A percentile compares a stretch with the other conserved stretches of the same genome.
phyloP scores from a whole-genome alignment of 2,113 vertebrate genomes.

The Balaenoptera acutorostrata region DNA sequence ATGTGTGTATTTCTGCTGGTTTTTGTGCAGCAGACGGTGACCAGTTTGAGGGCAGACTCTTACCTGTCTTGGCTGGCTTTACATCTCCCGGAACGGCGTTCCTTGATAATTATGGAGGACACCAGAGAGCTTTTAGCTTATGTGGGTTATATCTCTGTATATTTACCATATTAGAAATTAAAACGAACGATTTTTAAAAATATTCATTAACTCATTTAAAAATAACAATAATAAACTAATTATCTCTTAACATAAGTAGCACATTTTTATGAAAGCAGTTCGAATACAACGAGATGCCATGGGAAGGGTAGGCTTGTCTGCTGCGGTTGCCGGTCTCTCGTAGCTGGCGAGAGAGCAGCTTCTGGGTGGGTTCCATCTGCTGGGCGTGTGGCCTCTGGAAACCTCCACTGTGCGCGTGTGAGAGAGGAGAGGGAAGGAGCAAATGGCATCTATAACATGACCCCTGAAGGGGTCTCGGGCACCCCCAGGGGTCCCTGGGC shows the following conservation, averaged over 20 bases:
- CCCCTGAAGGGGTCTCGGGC: neutral
- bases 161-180: neutral
- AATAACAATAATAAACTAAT: neutral
- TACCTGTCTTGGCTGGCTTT: neutral
- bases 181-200: neutral
- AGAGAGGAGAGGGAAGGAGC: neutral
- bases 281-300: neutral
- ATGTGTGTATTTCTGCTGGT: neutral
- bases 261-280: neutral
- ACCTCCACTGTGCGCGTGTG: accelerated
- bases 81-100: neutral
- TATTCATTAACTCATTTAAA: neutral
- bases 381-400: neutral
- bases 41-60: neutral
- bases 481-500: neutral
- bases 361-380: neutral
- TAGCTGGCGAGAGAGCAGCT: neutral
- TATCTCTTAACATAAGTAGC: neutral
- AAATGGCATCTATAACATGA: neutral
- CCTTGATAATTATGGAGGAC: neutral
- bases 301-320: neutral
- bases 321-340: no score
- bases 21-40: neutral
- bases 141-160: neutral
- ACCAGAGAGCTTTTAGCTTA: neutral